Percentiles rank a stretch among this genome's conserved stretches.
These are phyloP conservation scores for Petrocephalus sullivani DNA, from an alignment of 2,797 vertebrate genomes.

Conservation along the genomic window DNA sequence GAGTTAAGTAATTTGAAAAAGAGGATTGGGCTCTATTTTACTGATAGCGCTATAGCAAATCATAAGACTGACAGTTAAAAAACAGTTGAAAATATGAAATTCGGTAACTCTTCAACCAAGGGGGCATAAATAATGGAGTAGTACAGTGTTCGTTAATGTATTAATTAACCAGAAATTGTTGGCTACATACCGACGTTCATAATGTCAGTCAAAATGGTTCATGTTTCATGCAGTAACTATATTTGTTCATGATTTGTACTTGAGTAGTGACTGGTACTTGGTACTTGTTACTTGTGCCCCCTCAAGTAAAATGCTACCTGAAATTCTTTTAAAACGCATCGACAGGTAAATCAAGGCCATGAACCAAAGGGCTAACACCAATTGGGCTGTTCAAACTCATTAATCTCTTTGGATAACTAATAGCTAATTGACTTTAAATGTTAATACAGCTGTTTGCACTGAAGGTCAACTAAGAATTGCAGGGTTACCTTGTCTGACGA, in stretches of 20 bases:
- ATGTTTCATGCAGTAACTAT: not conserved
- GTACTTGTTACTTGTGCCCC: not conserved
- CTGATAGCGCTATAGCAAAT: not conserved
- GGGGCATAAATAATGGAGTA: not conserved
- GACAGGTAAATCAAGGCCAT: not conserved
- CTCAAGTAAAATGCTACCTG: not conserved
- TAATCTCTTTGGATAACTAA: not conserved
- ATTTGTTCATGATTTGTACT: not conserved
- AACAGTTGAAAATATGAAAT: not conserved
- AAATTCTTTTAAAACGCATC: not conserved
- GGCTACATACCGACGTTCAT: not conserved
- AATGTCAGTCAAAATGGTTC: not conserved
- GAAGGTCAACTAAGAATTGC: conserved; percentile 11
- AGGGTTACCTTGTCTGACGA: not conserved
- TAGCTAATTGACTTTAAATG: not conserved
- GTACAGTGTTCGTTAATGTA: not conserved
- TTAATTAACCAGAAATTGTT: not conserved
- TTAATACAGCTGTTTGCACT: not conserved
- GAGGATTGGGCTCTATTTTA: not conserved
- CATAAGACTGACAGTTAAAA: not conserved
- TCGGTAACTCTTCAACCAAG: not conserved
- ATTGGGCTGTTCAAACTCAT: not conserved
- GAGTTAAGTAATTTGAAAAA: not conserved
- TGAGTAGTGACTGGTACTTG: not conserved
- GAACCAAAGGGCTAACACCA: not conserved